Evolutionary conservation across 1,140 invertebrate species (phyloP).

Genomic region (Plutomurus gul): DNA sequence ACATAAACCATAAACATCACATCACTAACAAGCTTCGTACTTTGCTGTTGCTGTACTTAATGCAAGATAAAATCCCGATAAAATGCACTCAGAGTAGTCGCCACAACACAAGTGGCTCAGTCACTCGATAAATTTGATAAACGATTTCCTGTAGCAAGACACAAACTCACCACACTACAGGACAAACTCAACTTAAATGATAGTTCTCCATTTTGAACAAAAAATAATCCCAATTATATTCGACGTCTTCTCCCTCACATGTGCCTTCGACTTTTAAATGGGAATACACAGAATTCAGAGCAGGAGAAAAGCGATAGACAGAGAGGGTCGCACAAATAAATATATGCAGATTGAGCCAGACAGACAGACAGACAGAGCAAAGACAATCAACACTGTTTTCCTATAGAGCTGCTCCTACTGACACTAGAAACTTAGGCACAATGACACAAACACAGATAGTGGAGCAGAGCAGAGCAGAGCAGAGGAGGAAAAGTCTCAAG

Average conservation of each 20-base stretch:
- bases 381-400: not conserved
- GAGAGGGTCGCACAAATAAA: not conserved
- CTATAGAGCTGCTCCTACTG: conserved; percentile 3
- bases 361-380: too few relatives aligned
- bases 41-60: too few relatives aligned
- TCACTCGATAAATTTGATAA: too few relatives aligned
- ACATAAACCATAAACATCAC: too few relatives aligned
- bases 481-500: conserved; percentile 17
- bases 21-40: too few relatives aligned
- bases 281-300: not conserved
- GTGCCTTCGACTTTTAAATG: conserved; percentile 3
- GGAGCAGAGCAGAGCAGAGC: not conserved
- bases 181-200: not conserved
- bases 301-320: not conserved
- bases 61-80: too few relatives aligned
- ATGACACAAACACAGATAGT: not conserved
- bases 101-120: too few relatives aligned
- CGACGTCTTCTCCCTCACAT: too few relatives aligned
- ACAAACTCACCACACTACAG: not conserved
- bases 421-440: not conserved
- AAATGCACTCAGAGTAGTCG: too few relatives aligned
- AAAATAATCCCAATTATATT: too few relatives aligned
- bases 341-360: conserved; percentile 17
- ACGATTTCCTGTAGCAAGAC: too few relatives aligned
- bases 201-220: too few relatives aligned